Percentiles rank a stretch among this genome's conserved stretches.
These are phyloP conservation scores for Nineta flava DNA, from an alignment of 2,888 invertebrate genomes.

Conservation along the genomic window DNA sequence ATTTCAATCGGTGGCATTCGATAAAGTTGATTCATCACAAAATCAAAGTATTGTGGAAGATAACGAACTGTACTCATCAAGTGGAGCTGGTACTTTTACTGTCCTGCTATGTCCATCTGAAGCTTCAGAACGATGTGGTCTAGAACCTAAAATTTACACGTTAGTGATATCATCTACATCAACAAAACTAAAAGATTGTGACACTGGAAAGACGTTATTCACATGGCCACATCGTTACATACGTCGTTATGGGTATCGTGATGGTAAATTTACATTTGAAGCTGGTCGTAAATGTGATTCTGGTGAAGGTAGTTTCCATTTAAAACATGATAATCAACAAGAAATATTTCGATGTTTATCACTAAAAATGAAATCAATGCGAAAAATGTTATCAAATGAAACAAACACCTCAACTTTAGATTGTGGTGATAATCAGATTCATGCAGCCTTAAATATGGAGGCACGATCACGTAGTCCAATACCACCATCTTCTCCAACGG, in stretches of 20 bases:
- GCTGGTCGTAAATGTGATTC: conserved; percentile 76
- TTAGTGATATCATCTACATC: conserved; percentile 59
- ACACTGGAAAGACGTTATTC: conserved; percentile 46
- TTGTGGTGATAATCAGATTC: conserved; percentile 59
- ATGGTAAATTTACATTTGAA: conserved; percentile 76
- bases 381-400: conserved; percentile 52
- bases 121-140: conserved; percentile 58
- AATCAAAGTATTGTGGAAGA: conserved; percentile 62
- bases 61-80: conserved; percentile 76
- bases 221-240: conserved; percentile 79
- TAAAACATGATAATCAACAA: conserved; percentile 67
- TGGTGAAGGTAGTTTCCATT: conserved; percentile 66
- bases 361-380: conserved; percentile 76
- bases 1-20: conserved; percentile 65
- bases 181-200: conserved; percentile 52
- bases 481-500: conserved; percentile 39
- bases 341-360: conserved; percentile 70
- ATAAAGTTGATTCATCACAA: conserved; percentile 36
- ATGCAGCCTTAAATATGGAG: conserved; percentile 59
- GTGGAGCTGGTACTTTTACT: conserved; percentile 65
- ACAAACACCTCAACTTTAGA: conserved; percentile 37
- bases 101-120: conserved; percentile 64
- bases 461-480: conserved; percentile 69
- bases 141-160: conserved; percentile 54
- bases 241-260: conserved; percentile 64